Base-by-base conservation (phyloP, 2,888 invertebrate genomes). In the Parasteatoda lunata region DNA sequence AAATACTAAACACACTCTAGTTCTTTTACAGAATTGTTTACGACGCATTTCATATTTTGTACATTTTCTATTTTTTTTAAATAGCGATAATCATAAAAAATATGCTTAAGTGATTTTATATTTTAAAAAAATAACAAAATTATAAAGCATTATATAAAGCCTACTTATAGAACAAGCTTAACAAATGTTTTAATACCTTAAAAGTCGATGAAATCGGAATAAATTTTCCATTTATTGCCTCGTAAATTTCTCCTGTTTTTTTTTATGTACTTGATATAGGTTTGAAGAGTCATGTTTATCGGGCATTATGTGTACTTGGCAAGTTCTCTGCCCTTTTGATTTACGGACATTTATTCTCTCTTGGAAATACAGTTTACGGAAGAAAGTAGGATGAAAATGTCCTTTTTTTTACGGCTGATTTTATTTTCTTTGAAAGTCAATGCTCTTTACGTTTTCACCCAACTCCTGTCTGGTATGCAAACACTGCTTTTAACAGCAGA, bases 381-480 rank as follows among this genome's bases (percentile, higher is more conserved):
- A 47, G 54, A 73, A 54, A 11, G 15, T 11, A 45, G 73, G 51
- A 66, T 65, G 77, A 77, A 66, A 54, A 76, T 13, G 77, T 65
- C 9, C 59, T 59, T 6, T 69, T 65, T n/a, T 73, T 73, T 65
- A 66, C 48, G 48, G 5, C 51, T 45, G 51, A 15, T 73, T 48
- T 71, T 83, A 51, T 83, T 83, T 77, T 71, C 77, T 51, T 68
- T 69, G 66, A 77, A 77, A 71, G 83, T 83, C 83, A 83, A 65
- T 77, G 83, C 64, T 77, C 83, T 83, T 59, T 59, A 15, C 48
- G 13, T 71, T 47, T 69, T 30, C 51, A 30, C 45, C 47, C 9
- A 45, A 68, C 68, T 51, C 8, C 45, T 49, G 47, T 52, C 49
- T 51, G 48, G 65, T 80, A 66, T 75, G 76, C 64, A 76, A 76